Evolutionary conservation across 1,140 invertebrate genomes (phyloP), one percentile per base, ranked within the genome.

Genomic region (Dufourea novaeangliae): DNA sequence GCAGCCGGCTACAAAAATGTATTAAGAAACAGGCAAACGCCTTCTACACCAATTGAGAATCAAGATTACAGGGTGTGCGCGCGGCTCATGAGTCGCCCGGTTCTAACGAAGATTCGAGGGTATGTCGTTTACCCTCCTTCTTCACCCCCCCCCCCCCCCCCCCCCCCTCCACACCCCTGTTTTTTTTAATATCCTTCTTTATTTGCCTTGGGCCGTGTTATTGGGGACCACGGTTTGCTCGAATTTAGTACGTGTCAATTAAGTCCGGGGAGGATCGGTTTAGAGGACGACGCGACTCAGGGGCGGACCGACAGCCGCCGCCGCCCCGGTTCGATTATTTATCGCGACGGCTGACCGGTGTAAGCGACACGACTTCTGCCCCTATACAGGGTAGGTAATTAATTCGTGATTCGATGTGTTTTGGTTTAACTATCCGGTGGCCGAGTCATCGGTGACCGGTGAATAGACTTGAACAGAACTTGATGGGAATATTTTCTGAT

Each of bases 1-100:
- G 84, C 83, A 84, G 12, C 62, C 17, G 57, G 56, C 11, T 37
- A 14, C 59, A 59, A 79, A 83, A 83, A 83, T 84, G 52, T 75
- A 75, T 83, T 63, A 72, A 83, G 44, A 78, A 70, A 70, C 59
- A 56, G 11, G 39, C 56, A 32, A 67, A 76, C 56, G 27, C 68
- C 67, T 75, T 77, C 73, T 77, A 59, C 37, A 29, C 25, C 69
- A 74, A 69, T 62, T 59, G 25, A 29, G 29, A 62, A 71, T 75
- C 50, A 50, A 62, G 67, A 82, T 82, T 56, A 69, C 61, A 79
- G 39, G 64, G 56, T 79, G n/a, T 37, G 59, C 25, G 29, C n/a
- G n/a, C n/a, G n/a, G 41, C 25, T 17, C 37, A 59, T 39, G 52
- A 59, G 57, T 67, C 52, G 17, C 10, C 25, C 34, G 8, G 14